Evolutionary conservation across 2,888 invertebrate genomes (phyloP), one percentile per base, ranked within the genome.

Genomic region (Trichogramma dendrolimi): DNA sequence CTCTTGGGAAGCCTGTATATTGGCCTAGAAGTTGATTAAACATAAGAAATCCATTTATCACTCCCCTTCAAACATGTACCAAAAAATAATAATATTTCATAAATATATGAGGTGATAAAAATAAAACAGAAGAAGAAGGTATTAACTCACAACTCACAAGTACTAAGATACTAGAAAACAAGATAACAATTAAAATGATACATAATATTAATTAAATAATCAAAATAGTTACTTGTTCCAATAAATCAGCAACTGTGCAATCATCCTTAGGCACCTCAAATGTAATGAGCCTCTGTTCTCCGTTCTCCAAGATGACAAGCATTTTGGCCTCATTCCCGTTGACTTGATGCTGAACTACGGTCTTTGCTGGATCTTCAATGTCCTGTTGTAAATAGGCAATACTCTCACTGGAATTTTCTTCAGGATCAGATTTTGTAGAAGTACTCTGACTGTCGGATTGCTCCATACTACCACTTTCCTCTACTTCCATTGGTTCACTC

Each of bases 231-330:
- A 88, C 89, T 83, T 91, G 91, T 75, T 91, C 91, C 63, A 91
- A 80, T 67, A 91, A 86, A 81, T 91, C 91, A 76, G 90, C 88
- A 58, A 91, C 87, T 0, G 91, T 91, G 78, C 91, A 91, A 66
- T 89, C 88, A 76, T 91, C 91, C 72, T 89, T 87, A 6, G 91
- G 91, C 70, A 91, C 81, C 60, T 91, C 91, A 75, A 91, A 91
- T 7, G 91, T 91, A 59, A 91, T 91, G 64, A 91, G 81, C 73
- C 91, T 85, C 77, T 91, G 91, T 79, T 91, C 91, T n/a, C 90
- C 90, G 10, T 67, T 86, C 89, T 70, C 86, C 86, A 59, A 91
- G 80, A 90, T 85, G 49, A 91, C 89, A 71, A 91, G 81, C 91
- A 91, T 91, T 77, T 89, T 86, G 6, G 90, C 90, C 10, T 89